Conservation (phyloP, 2,113 vertebrate genomes). For the Oreochromis tanganicae region DNA sequence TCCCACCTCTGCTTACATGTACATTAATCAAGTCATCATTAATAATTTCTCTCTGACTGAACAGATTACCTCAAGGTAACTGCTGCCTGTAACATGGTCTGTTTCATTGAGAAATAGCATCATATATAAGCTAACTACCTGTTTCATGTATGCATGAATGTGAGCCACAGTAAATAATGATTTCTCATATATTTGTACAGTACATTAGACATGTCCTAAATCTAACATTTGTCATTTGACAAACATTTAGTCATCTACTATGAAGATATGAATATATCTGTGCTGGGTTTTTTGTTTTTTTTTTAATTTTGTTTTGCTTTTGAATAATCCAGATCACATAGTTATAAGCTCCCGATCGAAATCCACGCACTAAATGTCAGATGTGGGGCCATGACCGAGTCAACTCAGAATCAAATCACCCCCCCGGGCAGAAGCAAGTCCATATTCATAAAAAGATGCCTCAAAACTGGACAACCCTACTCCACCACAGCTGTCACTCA, state of each 20-base stretch:
- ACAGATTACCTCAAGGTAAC: not conserved
- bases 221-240: not conserved
- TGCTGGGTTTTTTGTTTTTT: not conserved
- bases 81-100: not conserved
- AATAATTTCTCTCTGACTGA: constrained; percentile 8
- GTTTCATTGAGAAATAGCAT: not conserved
- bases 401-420: not conserved
- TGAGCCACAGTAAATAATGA: not conserved
- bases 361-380: not conserved
- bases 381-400: not conserved
- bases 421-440: not conserved
- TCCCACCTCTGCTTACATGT: not conserved
- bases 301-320: not conserved
- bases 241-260: not conserved
- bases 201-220: not conserved
- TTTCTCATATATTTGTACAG: not conserved
- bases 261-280: not conserved
- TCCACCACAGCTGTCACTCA: not conserved
- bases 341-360: not conserved
- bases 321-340: not conserved
- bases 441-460: not conserved
- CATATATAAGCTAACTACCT: not conserved
- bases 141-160: not conserved
- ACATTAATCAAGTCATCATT: constrained; percentile 25
- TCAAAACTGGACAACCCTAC: not conserved